phyloP scores from a whole-genome alignment of 2,888 invertebrate genomes.

The Tridacna gigas region DNA sequence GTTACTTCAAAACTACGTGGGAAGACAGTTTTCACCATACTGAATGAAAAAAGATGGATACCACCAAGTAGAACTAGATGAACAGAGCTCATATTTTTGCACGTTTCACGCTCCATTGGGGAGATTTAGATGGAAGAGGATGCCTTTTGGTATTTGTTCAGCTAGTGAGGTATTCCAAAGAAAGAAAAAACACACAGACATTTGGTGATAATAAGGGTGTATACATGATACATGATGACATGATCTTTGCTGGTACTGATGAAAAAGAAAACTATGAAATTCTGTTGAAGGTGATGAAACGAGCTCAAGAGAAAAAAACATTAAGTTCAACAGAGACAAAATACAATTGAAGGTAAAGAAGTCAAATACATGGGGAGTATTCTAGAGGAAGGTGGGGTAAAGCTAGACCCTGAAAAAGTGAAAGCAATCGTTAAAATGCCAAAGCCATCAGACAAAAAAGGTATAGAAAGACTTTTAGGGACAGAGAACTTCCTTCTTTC shows the following conservation, averaged over 20 bases:
- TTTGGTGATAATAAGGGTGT: conserved; percentile 52
- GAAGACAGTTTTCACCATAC: conserved; percentile 53
- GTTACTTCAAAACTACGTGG: conserved; percentile 42
- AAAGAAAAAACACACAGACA: conserved; percentile 43
- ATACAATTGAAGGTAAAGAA: conserved; percentile 38
- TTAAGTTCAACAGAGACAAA: conserved; percentile 59
- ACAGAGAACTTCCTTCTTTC: conserved; percentile 59
- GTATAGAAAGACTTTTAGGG: conserved; percentile 34
- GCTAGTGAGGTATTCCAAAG: conserved; percentile 60
- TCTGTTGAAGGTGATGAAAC: conserved; percentile 51
- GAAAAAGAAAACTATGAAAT: conserved; percentile 59
- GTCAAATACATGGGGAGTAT: conserved; percentile 60
- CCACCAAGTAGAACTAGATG: conserved; percentile 59
- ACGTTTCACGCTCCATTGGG: conserved; percentile 64
- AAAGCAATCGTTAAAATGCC: conserved; percentile 59
- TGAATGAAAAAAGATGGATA: conserved; percentile 60
- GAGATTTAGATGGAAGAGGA: conserved; percentile 38
- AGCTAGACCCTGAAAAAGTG: conserved; percentile 53
- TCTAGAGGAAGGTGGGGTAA: conserved; percentile 52
- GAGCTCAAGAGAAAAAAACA: conserved; percentile 40
- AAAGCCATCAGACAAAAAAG: conserved; percentile 49
- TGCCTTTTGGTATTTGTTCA: conserved; percentile 59
- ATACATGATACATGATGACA: conserved; percentile 53
- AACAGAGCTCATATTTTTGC: conserved; percentile 54
- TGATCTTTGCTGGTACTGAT: conserved; percentile 57